Base-by-base conservation (phyloP, 2,113 vertebrate genomes). In the Grus americana region DNA sequence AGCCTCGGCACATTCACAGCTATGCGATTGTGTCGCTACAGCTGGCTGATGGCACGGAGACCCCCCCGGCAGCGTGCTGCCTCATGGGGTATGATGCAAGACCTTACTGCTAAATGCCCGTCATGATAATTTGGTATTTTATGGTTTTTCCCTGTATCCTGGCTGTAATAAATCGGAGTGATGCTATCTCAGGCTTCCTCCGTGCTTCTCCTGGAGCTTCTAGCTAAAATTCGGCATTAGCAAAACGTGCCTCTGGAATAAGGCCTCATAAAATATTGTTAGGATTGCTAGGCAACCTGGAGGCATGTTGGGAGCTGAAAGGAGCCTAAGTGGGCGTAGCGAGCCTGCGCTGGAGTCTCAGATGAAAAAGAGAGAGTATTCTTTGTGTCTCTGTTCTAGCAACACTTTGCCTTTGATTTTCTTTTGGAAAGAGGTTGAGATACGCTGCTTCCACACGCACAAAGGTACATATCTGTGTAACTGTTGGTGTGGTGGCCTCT, bases 221-320 rank as follows among this genome's bases (percentile, higher is more conserved):
- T 63, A 34, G 57, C 83, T 88, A 27, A 80, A 95, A 79, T 67
- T 84, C 59, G 9, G 88, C 52, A 74, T 62, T 50, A 94, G 42
- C 42, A 79, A 90, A 81, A 90, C 34, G 68, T 44, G 65, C 74
- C 38, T 38, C 40, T 40, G 94, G 90, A 95, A 90, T 79, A 94
- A 95, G 88, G 61, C 40, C 74, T 95, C 73, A 29, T 88, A 79
- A 84, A 90, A 97, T 76, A 87, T 93, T 89, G 94, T 94, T 92
- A 90, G 83, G 80, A 96, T 96, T 93, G 87, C 95, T 93, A 95
- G 92, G 97, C 97, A 97, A 97, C 96, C 62, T 5, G 2, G 73
- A 74, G 74, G 93, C 76, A 62, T 6, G 47, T 58, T 73, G 88
- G 96, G 94, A 91, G 68, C 38, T 54, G 86, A 95, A 93, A 93